Evolutionary conservation across 2,888 invertebrate genomes (phyloP).

Genomic region (Gastracanthus pulcherrimus): DNA sequence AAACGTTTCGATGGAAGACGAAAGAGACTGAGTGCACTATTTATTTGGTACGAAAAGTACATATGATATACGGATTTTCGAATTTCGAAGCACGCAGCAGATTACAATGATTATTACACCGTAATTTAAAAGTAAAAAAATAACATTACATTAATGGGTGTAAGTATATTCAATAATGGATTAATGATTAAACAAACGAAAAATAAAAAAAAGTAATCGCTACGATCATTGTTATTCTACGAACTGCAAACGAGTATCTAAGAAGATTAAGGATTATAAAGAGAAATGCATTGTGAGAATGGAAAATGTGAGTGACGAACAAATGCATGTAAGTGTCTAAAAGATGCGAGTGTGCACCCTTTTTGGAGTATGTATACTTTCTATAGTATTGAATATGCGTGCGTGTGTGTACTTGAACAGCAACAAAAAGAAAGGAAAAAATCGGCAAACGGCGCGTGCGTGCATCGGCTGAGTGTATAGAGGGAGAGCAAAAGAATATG

Average conservation of each 20-base stretch:
- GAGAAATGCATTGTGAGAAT: conserved; percentile 7
- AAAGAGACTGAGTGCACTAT: conserved; percentile 48
- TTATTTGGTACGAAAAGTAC: conserved; percentile 28
- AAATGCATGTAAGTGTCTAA: conserved; percentile 16
- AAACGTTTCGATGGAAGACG: conserved; percentile 34
- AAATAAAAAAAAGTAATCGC: conserved; percentile 22
- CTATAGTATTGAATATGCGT: neutral
- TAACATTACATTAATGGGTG: conserved; percentile 26
- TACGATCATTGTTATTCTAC: conserved; percentile 47
- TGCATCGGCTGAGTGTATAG: conserved; percentile 20
- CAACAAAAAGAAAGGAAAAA: neutral
- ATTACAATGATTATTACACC: conserved; percentile 24
- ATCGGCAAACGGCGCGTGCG: neutral
- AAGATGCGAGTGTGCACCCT: neutral
- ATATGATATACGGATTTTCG: conserved; percentile 18
- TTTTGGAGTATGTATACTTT: conserved; percentile 12
- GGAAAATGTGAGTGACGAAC: neutral
- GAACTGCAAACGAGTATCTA: conserved; percentile 34
- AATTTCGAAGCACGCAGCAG: conserved; percentile 27
- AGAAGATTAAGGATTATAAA: neutral
- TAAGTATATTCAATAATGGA: conserved; percentile 36
- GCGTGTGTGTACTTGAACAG: conserved; percentile 15
- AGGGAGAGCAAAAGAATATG: neutral
- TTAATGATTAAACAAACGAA: conserved; percentile 16
- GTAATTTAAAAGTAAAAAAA: neutral